These are phyloP conservation scores for Mixornis gularis DNA, from an alignment of 2,113 vertebrate species.

Conservation along the genomic window DNA sequence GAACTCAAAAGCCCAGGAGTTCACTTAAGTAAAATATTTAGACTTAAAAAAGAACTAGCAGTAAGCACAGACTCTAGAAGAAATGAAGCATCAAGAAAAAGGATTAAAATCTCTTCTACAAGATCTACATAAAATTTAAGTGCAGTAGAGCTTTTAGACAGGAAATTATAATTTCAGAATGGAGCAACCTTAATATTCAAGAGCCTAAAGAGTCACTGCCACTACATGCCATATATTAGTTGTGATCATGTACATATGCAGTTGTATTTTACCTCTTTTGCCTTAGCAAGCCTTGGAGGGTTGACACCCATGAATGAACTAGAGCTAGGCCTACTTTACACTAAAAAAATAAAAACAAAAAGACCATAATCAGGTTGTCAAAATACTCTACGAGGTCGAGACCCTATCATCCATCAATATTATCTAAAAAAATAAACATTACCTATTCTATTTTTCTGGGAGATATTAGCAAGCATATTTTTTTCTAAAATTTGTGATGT, in stretches of 20 bases:
- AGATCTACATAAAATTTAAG: background rate
- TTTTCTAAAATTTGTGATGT: background rate
- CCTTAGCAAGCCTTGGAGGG: background rate
- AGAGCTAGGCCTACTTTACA: background rate
- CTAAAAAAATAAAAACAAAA: background rate
- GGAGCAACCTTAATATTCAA: background rate
- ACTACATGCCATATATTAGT: no score
- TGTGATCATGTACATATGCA: accelerated
- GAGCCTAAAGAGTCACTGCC: background rate
- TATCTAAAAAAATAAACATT: background rate
- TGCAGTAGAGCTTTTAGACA: background rate
- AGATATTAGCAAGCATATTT: background rate
- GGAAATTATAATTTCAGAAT: background rate
- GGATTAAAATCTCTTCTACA: background rate
- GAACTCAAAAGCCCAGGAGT: background rate
- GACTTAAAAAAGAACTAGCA: background rate
- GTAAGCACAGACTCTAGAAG: background rate
- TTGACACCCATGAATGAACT: background rate
- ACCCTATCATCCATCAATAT: background rate
- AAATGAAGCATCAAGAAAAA: background rate
- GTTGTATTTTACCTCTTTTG: background rate
- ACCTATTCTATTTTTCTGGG: background rate
- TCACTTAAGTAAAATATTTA: background rate
- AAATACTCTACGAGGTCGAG: background rate
- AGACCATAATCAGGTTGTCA: background rate